phyloP scores from a whole-genome alignment of 2,113 vertebrate genomes.

The Otolemur garnettii region DNA sequence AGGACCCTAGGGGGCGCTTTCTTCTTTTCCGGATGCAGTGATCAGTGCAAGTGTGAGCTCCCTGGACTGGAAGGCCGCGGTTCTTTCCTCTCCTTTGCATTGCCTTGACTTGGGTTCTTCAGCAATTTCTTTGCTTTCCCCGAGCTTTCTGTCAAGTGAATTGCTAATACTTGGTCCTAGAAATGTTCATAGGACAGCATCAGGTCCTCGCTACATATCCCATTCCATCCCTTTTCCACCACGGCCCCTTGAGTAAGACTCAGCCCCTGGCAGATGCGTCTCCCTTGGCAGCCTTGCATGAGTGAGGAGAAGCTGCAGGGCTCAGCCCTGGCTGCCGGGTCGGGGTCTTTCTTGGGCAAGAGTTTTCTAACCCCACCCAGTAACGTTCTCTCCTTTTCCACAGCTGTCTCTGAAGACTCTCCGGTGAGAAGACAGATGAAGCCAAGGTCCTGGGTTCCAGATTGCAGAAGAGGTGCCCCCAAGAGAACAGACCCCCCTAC shows the following conservation, averaged over 20 bases:
- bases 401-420: constrained; percentile 90
- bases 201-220: neutral
- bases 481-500: neutral
- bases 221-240: neutral
- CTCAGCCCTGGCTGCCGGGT: neutral
- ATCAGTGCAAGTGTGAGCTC: neutral
- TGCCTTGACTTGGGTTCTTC: neutral
- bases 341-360: neutral
- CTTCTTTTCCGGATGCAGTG: neutral
- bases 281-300: neutral
- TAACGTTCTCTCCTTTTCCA: constrained; percentile 23
- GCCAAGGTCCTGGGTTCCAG: constrained; percentile 80
- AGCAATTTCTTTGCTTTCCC: neutral
- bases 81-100: neutral
- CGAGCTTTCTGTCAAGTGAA: neutral
- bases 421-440: constrained; percentile 90
- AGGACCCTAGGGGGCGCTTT: accelerated
- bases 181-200: neutral
- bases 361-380: neutral
- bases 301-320: neutral
- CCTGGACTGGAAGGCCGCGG: neutral
- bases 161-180: neutral
- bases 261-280: neutral
- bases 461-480: neutral
- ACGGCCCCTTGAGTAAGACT: neutral